A percentile compares a stretch with the other conserved stretches of the same genome.
Evolutionary conservation across 53 echinoderm and acorn worm genomes (phyloP).

Genomic region (Apostichopus leukothele): DNA sequence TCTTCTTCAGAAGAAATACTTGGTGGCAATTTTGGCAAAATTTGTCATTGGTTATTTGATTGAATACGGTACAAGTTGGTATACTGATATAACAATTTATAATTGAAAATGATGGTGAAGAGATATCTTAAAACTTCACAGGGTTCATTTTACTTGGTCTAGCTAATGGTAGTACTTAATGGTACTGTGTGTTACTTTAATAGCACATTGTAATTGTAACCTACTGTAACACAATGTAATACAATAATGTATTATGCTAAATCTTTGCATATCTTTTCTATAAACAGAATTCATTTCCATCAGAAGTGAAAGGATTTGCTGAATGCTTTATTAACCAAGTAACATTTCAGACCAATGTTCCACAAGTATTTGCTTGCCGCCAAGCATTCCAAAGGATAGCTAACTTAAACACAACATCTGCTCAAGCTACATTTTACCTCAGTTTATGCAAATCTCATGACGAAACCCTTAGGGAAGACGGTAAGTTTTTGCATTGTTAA

Average conservation of each 20-base stretch:
- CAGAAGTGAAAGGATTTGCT: constrained; percentile 5
- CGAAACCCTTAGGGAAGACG: constrained; percentile 4
- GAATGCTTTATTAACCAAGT: not conserved
- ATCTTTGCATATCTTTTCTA: not conserved
- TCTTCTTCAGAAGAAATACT: too few species aligned
- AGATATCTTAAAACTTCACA: not conserved
- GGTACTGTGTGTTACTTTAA: too few species aligned
- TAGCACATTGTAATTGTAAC: too few species aligned
- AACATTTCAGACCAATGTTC: not conserved
- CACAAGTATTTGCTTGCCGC: not conserved
- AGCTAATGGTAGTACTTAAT: not conserved
- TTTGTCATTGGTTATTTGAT: not conserved
- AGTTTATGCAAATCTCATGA: not conserved
- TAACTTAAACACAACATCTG: not conserved
- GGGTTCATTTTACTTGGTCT: not conserved
- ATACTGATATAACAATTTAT: not conserved
- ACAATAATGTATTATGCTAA: too few species aligned
- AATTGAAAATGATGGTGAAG: not conserved
- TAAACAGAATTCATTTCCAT: constrained; percentile 4
- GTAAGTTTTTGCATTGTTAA: not conserved
- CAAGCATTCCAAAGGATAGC: constrained; percentile 20
- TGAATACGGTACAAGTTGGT: not conserved
- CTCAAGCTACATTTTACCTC: constrained; percentile 16
- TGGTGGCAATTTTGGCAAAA: too few species aligned
- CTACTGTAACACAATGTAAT: not conserved